These are phyloP conservation scores for Rostratula benghalensis DNA, from an alignment of 2,113 vertebrate genomes.

Conservation along the genomic window DNA sequence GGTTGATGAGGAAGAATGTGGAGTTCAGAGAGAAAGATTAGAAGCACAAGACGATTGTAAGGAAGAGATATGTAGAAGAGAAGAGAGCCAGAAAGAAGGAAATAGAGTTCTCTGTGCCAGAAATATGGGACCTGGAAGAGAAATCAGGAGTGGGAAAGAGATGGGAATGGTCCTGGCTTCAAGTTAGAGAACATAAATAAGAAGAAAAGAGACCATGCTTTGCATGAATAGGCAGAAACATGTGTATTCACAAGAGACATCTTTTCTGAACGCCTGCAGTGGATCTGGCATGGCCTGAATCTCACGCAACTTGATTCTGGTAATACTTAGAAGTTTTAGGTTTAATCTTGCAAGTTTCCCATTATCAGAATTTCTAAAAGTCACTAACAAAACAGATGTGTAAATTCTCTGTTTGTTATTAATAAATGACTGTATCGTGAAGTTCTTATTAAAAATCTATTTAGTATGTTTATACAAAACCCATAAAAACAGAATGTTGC, in stretches of 20 bases:
- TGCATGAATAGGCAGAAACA: background rate
- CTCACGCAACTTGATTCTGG: background rate
- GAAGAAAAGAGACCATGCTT: background rate
- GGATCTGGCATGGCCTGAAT: background rate
- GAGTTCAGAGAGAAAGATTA: background rate
- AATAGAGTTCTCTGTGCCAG: background rate
- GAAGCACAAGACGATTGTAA: background rate
- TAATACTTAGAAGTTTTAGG: background rate
- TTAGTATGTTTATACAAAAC: conserved; percentile 19
- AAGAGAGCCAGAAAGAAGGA: background rate
- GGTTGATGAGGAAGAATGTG: background rate
- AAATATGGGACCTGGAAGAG: background rate
- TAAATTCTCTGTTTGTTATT: conserved; percentile 41
- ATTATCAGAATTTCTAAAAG: background rate
- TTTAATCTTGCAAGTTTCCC: background rate
- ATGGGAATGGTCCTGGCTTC: background rate
- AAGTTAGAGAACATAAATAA: background rate
- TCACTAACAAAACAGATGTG: background rate
- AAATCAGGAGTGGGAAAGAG: background rate
- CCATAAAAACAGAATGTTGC: conserved; percentile 6
- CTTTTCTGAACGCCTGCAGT: background rate
- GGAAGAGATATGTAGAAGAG: background rate
- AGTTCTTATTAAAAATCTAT: conserved; percentile 17
- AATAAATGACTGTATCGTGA: background rate
- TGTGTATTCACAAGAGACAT: background rate